Evolutionary conservation across 2,888 invertebrate species (phyloP), one percentile per base, ranked within the genome.

Genomic region (Pardosa pseudoannulata): DNA sequence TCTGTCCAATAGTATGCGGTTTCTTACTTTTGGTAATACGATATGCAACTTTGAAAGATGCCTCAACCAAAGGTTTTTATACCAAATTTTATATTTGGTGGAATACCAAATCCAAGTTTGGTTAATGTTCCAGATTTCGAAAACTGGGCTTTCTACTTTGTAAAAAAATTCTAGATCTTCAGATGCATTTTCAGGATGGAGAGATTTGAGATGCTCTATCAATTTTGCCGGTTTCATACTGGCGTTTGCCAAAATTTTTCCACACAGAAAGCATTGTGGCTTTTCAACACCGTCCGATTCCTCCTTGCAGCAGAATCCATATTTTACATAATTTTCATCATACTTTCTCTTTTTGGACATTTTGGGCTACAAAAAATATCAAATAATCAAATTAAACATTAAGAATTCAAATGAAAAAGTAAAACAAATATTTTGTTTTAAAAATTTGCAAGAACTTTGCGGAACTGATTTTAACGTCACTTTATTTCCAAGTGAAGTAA

Each of bases 211-310:
- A 70, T 79, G 79, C 56, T 70, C 70, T 79, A 67, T 79, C 75
- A 82, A 74, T 74, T 82, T 82, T 75, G 82, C 75, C 36, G 75
- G 75, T 39, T 82, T 82, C 75, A 75, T 82, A 64, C 75, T 82
- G 29, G 29, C 56, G 36, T 75, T 82, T 62, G 68, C 73, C 32
- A 82, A 74, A 82, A 70, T 32, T 56, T 74, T 82, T 74, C 70
- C 68, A 67, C 79, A 67, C 73, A 72, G 46, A 76, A 85, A 78
- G 72, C 78, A 78, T 71, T 78, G 78, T 67, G 78, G 78, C 71
- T 85, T 85, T 76, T 83, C 76, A 41, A 76, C 75, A 56, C 76
- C 76, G 72, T 78, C 82, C 41, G 27, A 65, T 71, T 75, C 82
- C 64, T 74, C 76, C 36, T 56, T 82, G 74, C 72, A 81, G 41